Evolutionary conservation across 2,797 vertebrate species (phyloP), one percentile per base, ranked within the genome.

Genomic region (Trematomus bernacchii): DNA sequence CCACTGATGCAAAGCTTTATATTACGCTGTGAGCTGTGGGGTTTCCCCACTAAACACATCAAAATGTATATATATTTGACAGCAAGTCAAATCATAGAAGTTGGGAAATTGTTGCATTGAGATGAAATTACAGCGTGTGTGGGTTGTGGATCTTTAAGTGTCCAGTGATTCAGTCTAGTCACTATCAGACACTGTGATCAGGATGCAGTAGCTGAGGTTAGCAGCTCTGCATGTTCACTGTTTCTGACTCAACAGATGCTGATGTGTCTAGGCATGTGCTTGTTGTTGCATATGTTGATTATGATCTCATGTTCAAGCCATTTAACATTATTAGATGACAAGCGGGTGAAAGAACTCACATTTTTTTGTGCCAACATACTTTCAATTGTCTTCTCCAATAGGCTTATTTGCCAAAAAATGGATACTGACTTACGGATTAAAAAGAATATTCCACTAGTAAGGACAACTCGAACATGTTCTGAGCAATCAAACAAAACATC

Each of bases 31-130:
- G 27, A 27, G 27, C 27, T 27, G 27, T 27, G 27, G 27, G 77
- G 47, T 73, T 88, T 81, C 85, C 82, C 77, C 62, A 51, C 61
- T 47, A 33, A 77, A 76, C 42, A 71, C 61, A 74, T 62, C 3
- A 63, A 89, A 84, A 85, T 44, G n/a, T 59, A 62, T 2, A 62
- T 2, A 23, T 1, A 51, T 48, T 70, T 55, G 16, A 18, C 15
- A 52, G 16, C 7, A 52, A 52, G 16, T 21, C 43, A 57, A 71
- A 69, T 40, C 15, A 60, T 10, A 43, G n/a, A 59, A 54, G 43
- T 42, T 66, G 33, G 43, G 13, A 73, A 71, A 66, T 10, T 23
- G 33, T 30, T 78, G 58, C 19, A 48, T 42, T 82, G 18, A 80
- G 79, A 74, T 66, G 3, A 54, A 71, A 76, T 71, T 13, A 63